phyloP scores from a whole-genome alignment of 35 echinoderm and acorn worm genomes.

The Amphiura filiformis region DNA sequence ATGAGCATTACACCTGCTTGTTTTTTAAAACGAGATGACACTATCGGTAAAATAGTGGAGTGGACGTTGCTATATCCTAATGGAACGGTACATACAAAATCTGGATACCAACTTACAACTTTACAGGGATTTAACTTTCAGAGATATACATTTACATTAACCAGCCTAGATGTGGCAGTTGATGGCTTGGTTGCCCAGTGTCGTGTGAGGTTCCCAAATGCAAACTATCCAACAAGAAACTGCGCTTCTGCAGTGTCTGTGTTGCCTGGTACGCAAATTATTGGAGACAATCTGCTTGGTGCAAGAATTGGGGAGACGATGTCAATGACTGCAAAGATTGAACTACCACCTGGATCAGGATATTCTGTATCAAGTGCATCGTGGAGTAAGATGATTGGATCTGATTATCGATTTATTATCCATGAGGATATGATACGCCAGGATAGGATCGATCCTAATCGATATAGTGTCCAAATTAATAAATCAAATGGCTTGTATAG shows the following conservation, averaged over 20 bases:
- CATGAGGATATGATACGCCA: neutral
- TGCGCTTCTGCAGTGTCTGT: neutral
- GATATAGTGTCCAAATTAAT: neutral
- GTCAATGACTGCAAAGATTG: neutral
- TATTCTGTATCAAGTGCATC: neutral
- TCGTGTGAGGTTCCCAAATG: neutral
- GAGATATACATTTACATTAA: neutral
- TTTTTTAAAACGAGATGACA: neutral
- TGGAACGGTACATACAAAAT: neutral
- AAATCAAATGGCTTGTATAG: neutral
- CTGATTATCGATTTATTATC: neutral
- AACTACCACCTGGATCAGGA: neutral
- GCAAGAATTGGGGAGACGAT: neutral
- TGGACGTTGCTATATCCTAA: neutral
- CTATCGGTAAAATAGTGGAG: neutral
- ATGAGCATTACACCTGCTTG: neutral
- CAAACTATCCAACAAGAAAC: neutral
- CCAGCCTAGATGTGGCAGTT: neutral
- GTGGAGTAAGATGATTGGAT: neutral
- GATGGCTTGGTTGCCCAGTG: neutral
- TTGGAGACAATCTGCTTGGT: neutral
- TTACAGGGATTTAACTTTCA: neutral
- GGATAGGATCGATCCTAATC: neutral
- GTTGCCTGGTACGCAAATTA: neutral
- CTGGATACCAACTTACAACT: neutral